Evolutionary conservation across 2,888 invertebrate species (phyloP), one percentile per base, ranked within the genome.

Genomic region (Cantharis flavilabris): DNA sequence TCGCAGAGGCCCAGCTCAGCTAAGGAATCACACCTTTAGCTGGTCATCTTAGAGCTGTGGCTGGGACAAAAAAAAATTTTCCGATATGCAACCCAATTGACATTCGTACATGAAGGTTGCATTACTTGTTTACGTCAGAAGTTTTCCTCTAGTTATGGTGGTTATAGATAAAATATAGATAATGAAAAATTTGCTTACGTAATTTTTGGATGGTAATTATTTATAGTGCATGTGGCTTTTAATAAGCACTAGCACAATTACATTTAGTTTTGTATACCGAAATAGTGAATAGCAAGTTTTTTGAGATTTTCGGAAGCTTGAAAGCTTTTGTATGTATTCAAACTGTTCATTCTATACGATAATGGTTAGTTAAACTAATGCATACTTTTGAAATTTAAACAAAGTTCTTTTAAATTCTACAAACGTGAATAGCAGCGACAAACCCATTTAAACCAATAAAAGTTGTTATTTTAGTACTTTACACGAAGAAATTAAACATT

Each of bases 251-350:
- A 49, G 7, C 3, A 49, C 18, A 18, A 18, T 49, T n/a, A 49
- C 5, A n/a, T 49, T 1, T 49, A 49, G 49, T 49, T 49, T n/a
- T 49, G n/a, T 49, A 49, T n/a, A 9, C 7, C 9, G n/a, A 49
- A n/a, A n/a, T 49, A 49, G 49, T 49, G 49, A n/a, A n/a, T 7
- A n/a, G 49, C 2, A 49, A 9, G n/a, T n/a, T 49, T 49, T 49
- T 49, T n/a, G n/a, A n/a, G 5, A 49, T 49, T 49, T 49, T 49
- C 49, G n/a, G n/a, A 72, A 75, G 77, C 72, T 72, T 75, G 72
- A 77, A 77, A 77, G 77, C 77, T 77, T 77, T 77, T 77, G 62
- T 74, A 69, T 75, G 74, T 77, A 77, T 75, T 77, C 77, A 77
- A 75, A 77, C n/a, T 77, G 71, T 67, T 71, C 14, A 18, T 71